phyloP scores from a whole-genome alignment of 1,140 invertebrate species.

The Pseudomyrmex pallidus region DNA sequence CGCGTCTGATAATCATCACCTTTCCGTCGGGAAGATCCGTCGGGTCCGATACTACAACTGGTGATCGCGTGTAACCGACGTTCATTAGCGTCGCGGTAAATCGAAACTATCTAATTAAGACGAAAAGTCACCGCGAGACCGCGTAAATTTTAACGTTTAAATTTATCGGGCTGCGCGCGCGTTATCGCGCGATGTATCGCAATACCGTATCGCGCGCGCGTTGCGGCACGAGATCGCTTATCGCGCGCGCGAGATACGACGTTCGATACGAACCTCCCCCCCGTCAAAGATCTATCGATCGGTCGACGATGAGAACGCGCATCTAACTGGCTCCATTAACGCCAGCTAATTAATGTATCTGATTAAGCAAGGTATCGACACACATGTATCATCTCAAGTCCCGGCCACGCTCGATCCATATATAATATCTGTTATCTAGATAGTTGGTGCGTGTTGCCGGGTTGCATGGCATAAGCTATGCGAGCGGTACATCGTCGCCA shows the following conservation, averaged over 20 bases:
- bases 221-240: not conserved
- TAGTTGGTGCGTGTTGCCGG: constrained; percentile 18
- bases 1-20: constrained; percentile 17
- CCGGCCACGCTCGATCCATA: constrained; percentile 49
- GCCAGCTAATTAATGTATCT: constrained; percentile 61
- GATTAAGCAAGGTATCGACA: constrained; percentile 59
- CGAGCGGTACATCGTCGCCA: constrained; percentile 41
- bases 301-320: not conserved
- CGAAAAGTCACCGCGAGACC: not conserved
- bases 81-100: constrained; percentile 24
- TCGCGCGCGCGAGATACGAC: constrained; percentile 11
- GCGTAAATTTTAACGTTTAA: not conserved
- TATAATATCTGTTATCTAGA: constrained; percentile 53
- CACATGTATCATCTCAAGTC: constrained; percentile 59
- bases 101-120: constrained; percentile 18
- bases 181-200: constrained; percentile 8
- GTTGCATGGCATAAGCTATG: constrained; percentile 18
- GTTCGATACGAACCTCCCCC: not conserved
- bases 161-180: not conserved
- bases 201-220: not conserved
- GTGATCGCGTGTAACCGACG: not conserved
- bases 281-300: constrained; percentile 46
- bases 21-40: not conserved
- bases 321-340: constrained; percentile 58
- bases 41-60: not conserved